Evolutionary conservation across 2,797 vertebrate species (phyloP), one percentile per base, ranked within the genome.

Genomic region (Paramormyrops hopkinsi): DNA sequence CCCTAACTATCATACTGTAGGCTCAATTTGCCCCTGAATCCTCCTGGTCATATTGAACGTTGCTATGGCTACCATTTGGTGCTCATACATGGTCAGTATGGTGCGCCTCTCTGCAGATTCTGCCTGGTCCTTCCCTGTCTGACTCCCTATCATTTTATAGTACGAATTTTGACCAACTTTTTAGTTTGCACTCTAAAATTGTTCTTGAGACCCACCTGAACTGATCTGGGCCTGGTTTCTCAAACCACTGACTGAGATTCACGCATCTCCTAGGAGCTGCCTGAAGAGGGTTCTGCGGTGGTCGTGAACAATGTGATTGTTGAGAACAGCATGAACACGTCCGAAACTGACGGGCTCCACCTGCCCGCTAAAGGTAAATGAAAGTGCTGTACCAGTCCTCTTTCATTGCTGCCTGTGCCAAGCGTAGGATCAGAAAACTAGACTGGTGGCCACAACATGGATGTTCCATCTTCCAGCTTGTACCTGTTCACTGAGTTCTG

Each of bases 331-430:
- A 92, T 97, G 86, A 92, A 94, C 91, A 92, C 94, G 59, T 9
- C 90, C 33, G 94, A 95, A 33, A 90, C 93, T 90, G 97, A 97
- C 92, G 94, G 93, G 85, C 92, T 96, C 89, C 95, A 96, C 88
- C 92, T 94, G 84, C 92, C 97, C 91, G 94, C 96, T 41, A 97
- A 96, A 96, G 97, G 97, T 98, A 85, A 89, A n/a, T 8, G 22
- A 1, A 14, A 19, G 11, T 41, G 25, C 19, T 44, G 1, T 65
- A 29, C 50, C 19, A 29, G 62, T 89, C 33, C 29, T 11, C 29
- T 53, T 6, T 59, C 17, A 37, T 76, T 56, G 8, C 59, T 44
- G 50, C 54, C 29, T 41, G 19, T n/a, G 65, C 14, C 33, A 19
- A 41, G 33, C 14, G 2, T 76, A 76, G 69, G 33, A 41, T 76